A percentile compares a stretch with the other conserved stretches of the same genome.
Evolutionary conservation across 2,888 invertebrate species (phyloP).

Genomic region (Nemotelus nigrinus): DNA sequence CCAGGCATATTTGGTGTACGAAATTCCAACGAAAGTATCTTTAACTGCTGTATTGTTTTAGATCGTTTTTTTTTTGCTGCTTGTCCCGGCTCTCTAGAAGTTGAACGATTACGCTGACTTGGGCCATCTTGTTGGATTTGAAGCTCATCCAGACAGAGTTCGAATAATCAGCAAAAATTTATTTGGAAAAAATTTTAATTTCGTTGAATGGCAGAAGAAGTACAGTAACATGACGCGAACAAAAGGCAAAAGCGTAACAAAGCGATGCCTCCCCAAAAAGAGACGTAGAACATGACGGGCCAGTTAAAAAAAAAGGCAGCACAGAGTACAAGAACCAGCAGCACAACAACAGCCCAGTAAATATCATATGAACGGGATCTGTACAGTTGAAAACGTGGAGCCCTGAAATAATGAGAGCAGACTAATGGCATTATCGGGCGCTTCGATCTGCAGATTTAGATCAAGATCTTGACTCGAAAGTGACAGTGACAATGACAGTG

Average conservation of each 20-base stretch:
- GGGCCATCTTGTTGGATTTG: constrained; percentile 18
- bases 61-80: background rate
- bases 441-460: constrained; percentile 49
- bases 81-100: background rate
- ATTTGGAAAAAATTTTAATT: constrained; percentile 43
- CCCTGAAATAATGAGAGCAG: constrained; percentile 39
- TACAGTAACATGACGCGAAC: constrained; percentile 30
- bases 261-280: background rate
- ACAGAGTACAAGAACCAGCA: background rate
- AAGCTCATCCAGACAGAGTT: constrained; percentile 19
- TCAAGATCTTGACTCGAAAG: constrained; percentile 49
- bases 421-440: constrained; percentile 43
- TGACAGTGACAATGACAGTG: constrained; percentile 46
- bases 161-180: constrained; percentile 39
- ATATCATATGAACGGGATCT: too few species aligned
- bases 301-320: too few species aligned
- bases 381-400: background rate
- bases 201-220: constrained; percentile 35
- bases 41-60: background rate
- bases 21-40: constrained; percentile 32
- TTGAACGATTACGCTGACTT: constrained; percentile 1
- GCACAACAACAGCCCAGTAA: background rate
- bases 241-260: constrained; percentile 33
- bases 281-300: too few species aligned
- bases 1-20: constrained; percentile 9